Evolutionary conservation across 2,113 vertebrate genomes (phyloP).

Genomic region (Puffinus mauretanicus): DNA sequence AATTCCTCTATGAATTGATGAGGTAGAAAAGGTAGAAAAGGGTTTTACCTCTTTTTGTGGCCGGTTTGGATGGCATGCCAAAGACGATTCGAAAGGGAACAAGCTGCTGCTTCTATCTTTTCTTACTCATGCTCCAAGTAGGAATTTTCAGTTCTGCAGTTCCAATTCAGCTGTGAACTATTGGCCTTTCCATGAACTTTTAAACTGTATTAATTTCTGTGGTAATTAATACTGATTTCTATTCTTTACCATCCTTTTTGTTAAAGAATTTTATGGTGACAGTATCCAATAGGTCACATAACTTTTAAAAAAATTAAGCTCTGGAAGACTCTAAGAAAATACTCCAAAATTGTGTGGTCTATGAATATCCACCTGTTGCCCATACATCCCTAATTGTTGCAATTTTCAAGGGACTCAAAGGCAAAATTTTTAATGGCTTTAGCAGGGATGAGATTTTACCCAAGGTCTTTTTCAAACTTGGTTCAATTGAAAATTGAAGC

Average conservation of each 20-base stretch:
- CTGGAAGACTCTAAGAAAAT: background rate
- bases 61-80: background rate
- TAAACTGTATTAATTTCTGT: background rate
- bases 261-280: background rate
- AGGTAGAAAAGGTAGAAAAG: background rate
- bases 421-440: background rate
- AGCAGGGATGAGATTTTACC: background rate
- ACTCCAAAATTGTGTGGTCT: background rate
- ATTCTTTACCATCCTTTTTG: background rate
- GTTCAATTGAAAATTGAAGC: background rate
- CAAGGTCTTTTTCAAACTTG: background rate
- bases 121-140: background rate
- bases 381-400: background rate
- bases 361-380: background rate
- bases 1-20: background rate
- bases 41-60: background rate
- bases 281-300: background rate
- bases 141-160: background rate
- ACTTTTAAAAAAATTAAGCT: background rate
- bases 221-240: background rate
- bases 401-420: background rate
- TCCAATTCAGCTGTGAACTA: background rate
- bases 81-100: background rate
- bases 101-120: background rate
- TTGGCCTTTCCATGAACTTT: background rate